phyloP scores from a whole-genome alignment of 2,888 invertebrate genomes.

The Myopa testacea region DNA sequence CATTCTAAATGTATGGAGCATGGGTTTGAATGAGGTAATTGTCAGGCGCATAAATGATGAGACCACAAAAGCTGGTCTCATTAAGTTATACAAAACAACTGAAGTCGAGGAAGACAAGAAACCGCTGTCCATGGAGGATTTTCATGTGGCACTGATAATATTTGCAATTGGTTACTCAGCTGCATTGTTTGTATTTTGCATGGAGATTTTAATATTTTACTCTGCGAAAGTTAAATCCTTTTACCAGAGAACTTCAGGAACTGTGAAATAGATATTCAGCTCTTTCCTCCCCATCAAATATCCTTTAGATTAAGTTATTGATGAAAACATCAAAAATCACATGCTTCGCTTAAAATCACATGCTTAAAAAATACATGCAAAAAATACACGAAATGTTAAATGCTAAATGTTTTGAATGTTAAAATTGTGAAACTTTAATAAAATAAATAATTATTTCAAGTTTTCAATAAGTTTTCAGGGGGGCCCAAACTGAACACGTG shows the following conservation, averaged over 20 bases:
- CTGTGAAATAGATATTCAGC: neutral
- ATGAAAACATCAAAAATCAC: too few relatives aligned
- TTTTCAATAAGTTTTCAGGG: too few relatives aligned
- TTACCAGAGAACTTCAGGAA: neutral
- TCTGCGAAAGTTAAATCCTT: neutral
- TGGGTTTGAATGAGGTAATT: conserved; percentile 39
- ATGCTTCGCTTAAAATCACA: too few relatives aligned
- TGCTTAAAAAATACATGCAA: too few relatives aligned
- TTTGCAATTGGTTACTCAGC: conserved; percentile 14
- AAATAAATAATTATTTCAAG: too few relatives aligned
- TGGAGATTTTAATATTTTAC: conserved; percentile 18
- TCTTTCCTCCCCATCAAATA: too few relatives aligned
- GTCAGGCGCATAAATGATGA: too few relatives aligned
- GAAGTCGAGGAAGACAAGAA: conserved; percentile 18
- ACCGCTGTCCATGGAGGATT: conserved; percentile 39
- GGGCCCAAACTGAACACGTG: too few relatives aligned
- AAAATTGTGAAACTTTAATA: too few relatives aligned
- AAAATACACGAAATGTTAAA: too few relatives aligned
- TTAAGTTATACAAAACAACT: conserved; percentile 31
- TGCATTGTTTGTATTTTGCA: neutral
- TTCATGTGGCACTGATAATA: conserved; percentile 36
- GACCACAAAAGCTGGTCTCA: neutral
- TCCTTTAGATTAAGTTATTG: too few relatives aligned
- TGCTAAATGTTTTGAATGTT: too few relatives aligned
- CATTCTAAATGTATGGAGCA: conserved; percentile 29